phyloP scores from a whole-genome alignment of 2,113 vertebrate species.

The Amphiprion ocellaris region DNA sequence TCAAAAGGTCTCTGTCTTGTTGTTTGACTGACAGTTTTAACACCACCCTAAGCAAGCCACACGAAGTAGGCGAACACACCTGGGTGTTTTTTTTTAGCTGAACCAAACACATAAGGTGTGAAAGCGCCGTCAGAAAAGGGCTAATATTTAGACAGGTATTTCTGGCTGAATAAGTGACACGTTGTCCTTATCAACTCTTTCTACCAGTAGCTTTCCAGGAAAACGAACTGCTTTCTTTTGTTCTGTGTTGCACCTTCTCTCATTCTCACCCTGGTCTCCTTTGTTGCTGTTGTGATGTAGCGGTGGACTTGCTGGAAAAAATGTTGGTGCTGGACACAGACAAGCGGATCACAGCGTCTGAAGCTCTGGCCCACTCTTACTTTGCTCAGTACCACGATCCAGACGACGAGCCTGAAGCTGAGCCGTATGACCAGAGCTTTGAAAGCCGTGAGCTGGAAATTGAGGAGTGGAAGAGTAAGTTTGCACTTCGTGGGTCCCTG shows the following conservation, averaged over 20 bases:
- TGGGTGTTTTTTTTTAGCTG: too few relatives aligned
- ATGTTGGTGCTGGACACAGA: constrained; percentile 99
- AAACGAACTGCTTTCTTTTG: not conserved
- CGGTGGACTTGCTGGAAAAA: constrained; percentile 97
- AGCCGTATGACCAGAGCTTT: constrained; percentile 98
- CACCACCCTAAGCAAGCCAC: too few relatives aligned
- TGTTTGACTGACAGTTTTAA: too few relatives aligned
- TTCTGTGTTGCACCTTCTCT: not conserved
- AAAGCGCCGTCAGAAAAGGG: too few relatives aligned
- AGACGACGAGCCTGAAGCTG: constrained; percentile 95
- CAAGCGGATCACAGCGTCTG: constrained; percentile 94
- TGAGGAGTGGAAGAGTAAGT: constrained; percentile 98
- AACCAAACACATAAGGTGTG: too few relatives aligned
- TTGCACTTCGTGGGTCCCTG: not conserved
- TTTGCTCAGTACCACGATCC: constrained; percentile 98
- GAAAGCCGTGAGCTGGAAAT: constrained; percentile 97
- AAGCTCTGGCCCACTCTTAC: constrained; percentile 93
- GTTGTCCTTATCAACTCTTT: not conserved
- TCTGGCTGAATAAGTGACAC: not conserved
- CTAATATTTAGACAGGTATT: not conserved
- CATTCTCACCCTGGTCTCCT: not conserved
- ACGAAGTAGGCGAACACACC: too few relatives aligned
- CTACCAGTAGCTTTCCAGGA: not conserved
- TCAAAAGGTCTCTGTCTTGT: too few relatives aligned
- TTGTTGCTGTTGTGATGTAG: constrained; percentile 70